phyloP scores from a whole-genome alignment of 2,113 vertebrate genomes.

The Urocynchramus pylzowi region DNA sequence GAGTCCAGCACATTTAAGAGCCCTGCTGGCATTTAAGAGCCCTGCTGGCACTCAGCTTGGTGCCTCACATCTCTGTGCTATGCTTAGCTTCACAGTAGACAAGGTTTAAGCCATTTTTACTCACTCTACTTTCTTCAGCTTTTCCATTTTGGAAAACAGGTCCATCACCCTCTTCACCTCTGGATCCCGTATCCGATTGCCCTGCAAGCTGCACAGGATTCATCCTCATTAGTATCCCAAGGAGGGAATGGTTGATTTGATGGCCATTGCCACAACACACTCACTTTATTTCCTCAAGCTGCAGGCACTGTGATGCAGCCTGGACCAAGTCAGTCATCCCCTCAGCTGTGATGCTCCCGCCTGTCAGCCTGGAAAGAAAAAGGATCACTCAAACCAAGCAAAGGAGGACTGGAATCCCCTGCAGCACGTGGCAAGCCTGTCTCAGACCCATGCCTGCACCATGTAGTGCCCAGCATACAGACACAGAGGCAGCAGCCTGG shows the following conservation, averaged over 20 bases:
- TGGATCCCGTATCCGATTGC: slow-evolving; percentile 77
- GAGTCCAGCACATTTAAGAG: background rate
- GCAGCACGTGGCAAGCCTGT: background rate
- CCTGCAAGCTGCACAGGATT: slow-evolving; percentile 75
- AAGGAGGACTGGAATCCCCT: background rate
- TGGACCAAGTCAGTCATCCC: slow-evolving; percentile 74
- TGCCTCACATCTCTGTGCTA: background rate
- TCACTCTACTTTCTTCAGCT: slow-evolving; percentile 77
- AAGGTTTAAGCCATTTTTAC: slow-evolving; percentile 25
- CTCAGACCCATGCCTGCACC: background rate
- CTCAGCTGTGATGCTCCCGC: slow-evolving; percentile 72
- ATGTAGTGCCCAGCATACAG: background rate
- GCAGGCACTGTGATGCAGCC: slow-evolving; percentile 72
- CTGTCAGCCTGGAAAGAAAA: slow-evolving; percentile 72
- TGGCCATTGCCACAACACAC: background rate
- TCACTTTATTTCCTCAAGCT: slow-evolving; percentile 85
- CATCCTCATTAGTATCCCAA: background rate
- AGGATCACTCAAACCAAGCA: background rate
- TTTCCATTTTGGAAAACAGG: slow-evolving; percentile 68
- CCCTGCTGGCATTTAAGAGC: background rate
- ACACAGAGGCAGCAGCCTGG: background rate
- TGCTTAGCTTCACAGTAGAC: background rate
- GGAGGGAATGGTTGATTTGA: background rate
- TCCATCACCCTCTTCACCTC: slow-evolving; percentile 64
- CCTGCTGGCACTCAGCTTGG: background rate